phyloP scores from a whole-genome alignment of 2,888 invertebrate genomes.

The Dichetophora obliterata region DNA sequence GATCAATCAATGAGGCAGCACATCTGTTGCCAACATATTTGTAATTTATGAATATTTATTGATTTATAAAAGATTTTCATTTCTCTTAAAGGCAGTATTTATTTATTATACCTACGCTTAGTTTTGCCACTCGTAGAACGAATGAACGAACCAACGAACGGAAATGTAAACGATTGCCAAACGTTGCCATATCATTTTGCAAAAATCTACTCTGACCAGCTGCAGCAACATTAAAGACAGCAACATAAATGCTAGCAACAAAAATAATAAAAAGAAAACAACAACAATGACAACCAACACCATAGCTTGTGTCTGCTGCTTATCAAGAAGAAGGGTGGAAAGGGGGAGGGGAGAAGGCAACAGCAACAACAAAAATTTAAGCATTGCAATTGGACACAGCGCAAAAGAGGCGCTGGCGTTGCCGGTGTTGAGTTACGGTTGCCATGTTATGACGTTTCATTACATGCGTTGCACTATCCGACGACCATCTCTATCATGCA shows the following conservation, averaged over 20 bases:
- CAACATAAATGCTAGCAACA: background rate
- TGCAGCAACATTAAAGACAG: conserved; percentile 3
- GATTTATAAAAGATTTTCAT: background rate
- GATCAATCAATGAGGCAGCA: background rate
- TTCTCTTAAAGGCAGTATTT: background rate
- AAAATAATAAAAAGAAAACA: background rate
- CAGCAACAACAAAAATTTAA: background rate
- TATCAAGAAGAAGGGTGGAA: too few relatives aligned
- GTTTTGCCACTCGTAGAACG: background rate
- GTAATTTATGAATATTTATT: conserved; percentile 6
- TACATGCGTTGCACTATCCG: conserved; percentile 19
- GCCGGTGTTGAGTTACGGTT: background rate
- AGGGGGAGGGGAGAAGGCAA: background rate
- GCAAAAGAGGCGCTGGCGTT: background rate
- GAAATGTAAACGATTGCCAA: conserved; percentile 27
- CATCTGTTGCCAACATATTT: conserved; percentile 12
- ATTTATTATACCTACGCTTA: background rate
- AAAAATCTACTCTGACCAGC: conserved; percentile 15
- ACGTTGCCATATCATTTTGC: conserved; percentile 22
- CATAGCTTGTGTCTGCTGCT: background rate
- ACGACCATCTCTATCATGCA: background rate
- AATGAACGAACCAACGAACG: background rate
- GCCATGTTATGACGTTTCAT: conserved; percentile 28
- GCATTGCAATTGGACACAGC: conserved; percentile 10
- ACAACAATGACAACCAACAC: background rate